Percentiles rank a stretch among this genome's conserved stretches.
Evolutionary conservation across 2,113 vertebrate genomes (phyloP).

Genomic region (Oryctolagus cuniculus): mOryCun1.1 NC_091438.1:113977501-113978000

Average conservation of each 20-base stretch:
- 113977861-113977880: neutral
- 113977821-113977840: neutral
- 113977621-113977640: neutral
- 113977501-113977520: neutral
- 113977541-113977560: neutral
- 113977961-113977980: neutral
- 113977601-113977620: neutral
- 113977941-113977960: neutral
- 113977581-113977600: neutral
- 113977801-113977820: neutral
- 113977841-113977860: neutral
- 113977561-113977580: neutral
- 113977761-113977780: neutral
- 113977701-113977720: neutral
- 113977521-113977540: neutral
- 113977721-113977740: too few species aligned
- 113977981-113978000: conserved; percentile 18
- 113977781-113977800: neutral
- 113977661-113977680: neutral
- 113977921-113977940: conserved; percentile 1
- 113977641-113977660: neutral
- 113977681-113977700: neutral
- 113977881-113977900: neutral
- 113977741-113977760: neutral
- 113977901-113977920: conserved; percentile 20